Base-by-base conservation (phyloP, 2,113 vertebrate species). In the Alligator sinensis region DNA sequence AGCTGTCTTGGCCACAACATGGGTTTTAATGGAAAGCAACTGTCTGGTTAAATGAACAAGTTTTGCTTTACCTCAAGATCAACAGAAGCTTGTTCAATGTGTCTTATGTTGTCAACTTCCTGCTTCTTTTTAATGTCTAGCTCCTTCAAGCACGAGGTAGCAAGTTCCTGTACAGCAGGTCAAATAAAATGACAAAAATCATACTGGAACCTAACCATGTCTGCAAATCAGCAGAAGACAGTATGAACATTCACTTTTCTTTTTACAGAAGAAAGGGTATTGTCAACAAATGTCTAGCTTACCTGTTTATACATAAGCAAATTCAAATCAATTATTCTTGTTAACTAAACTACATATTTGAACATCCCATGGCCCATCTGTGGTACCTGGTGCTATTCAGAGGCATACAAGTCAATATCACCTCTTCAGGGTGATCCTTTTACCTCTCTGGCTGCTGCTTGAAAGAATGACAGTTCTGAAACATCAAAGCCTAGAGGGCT, bases 11-110 rank as follows among this genome's bases (percentile, higher is more conserved):
- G 24, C 47, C 17, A 55, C 70, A 70, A 88, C 81, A 84, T 34
- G 13, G 66, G 12, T 64, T 30, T 70, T 5, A 28, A 55, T 61
- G 34, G 38, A 68, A 87, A 86, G 86, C 12, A 2, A 61, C 59
- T 58, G 34, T 15, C 22, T 28, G 24, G 5, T 80, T 34, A 27
- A 18, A 84, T 19, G 77, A 85, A 4, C 2, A 79, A 79, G 79
- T 0, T 3, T 22, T 1, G 2, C 81, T 96, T 97, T 97, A 97
- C 98, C 98, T 98, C 97, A 64, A 98, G 94, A 57, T 97, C 95
- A 25, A 94, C 90, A 0, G 84, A 55, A 12, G 97, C 89, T 2
- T 97, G 96, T 80, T 98, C 96, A 84, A 98, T n/a, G 4, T 86
- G 96, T 18, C 77, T 94, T 75, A 93, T 97, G 89, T 98, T 98